Conservation (phyloP, 2,888 invertebrate species). For the Ophonus ardosiacus region DNA sequence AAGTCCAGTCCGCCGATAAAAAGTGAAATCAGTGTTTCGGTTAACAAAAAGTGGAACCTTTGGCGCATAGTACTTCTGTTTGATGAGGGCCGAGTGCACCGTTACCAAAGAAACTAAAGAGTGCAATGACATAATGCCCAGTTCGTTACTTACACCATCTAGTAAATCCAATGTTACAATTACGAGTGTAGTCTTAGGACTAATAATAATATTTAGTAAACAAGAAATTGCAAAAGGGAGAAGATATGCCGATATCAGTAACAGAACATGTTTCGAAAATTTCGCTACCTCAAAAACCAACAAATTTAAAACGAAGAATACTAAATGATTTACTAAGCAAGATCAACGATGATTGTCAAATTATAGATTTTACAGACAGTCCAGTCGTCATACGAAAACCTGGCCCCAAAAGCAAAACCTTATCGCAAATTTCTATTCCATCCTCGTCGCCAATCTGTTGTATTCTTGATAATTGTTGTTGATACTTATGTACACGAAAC, state of each 20-base stretch:
- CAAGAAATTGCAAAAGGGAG: slow-evolving; percentile 25
- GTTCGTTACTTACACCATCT: slow-evolving; percentile 57
- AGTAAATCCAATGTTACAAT: slow-evolving; percentile 60
- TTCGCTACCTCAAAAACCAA: slow-evolving; percentile 11
- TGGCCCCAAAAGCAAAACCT: slow-evolving; percentile 68
- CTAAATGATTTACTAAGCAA: slow-evolving; percentile 30
- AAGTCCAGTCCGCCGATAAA: slow-evolving; percentile 36
- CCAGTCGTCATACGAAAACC: slow-evolving; percentile 66
- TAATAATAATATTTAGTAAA: slow-evolving; percentile 45
- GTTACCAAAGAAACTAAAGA: slow-evolving; percentile 57
- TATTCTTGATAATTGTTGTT: too few species aligned
- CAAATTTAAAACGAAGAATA: slow-evolving; percentile 51
- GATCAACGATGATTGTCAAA: slow-evolving; percentile 70
- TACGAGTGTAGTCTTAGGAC: slow-evolving; percentile 63
- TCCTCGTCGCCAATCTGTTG: too few species aligned
- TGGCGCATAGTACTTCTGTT: slow-evolving; percentile 32
- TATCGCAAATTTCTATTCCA: too few species aligned
- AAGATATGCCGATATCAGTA: slow-evolving; percentile 29
- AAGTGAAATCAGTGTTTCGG: slow-evolving; percentile 54
- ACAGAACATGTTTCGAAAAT: slow-evolving; percentile 12
- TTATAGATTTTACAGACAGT: slow-evolving; percentile 71
- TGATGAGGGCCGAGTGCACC: slow-evolving; percentile 47
- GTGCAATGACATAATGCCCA: slow-evolving; percentile 36
- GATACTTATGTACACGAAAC: too few species aligned
- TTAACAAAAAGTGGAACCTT: slow-evolving; percentile 44